phyloP scores from a whole-genome alignment of 2,888 invertebrate species.

The Cephus sareptanus region DNA sequence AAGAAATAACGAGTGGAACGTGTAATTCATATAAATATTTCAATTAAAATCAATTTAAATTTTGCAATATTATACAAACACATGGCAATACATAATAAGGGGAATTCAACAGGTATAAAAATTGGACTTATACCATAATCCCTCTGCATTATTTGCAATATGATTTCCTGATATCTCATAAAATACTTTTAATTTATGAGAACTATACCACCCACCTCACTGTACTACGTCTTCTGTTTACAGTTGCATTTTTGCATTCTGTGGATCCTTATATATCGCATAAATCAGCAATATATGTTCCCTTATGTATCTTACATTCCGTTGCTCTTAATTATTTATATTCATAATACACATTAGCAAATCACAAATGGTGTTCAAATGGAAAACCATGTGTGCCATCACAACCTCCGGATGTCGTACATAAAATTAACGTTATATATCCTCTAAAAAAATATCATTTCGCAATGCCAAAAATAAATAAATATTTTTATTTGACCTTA shows the following conservation, averaged over 20 bases:
- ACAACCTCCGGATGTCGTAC: not conserved
- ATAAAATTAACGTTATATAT: not conserved
- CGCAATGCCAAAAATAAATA: not conserved
- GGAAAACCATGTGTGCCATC: not conserved
- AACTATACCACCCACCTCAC: not conserved
- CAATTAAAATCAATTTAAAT: not conserved
- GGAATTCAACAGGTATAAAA: not conserved
- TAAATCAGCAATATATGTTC: not conserved
- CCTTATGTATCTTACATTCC: not conserved
- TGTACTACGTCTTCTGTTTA: not conserved
- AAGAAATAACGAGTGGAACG: not conserved
- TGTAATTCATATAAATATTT: not conserved
- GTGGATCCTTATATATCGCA: not conserved
- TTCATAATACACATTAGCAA: not conserved
- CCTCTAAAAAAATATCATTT: not conserved
- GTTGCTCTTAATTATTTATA: not conserved
- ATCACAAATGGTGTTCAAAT: not conserved
- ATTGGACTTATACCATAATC: slow-evolving; percentile 1
- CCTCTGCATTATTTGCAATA: not conserved
- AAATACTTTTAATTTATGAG: not conserved
- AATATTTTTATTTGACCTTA: not conserved
- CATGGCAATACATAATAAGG: not conserved
- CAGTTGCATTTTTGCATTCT: not conserved
- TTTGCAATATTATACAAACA: not conserved
- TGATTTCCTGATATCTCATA: not conserved